Evolutionary conservation across 1,140 invertebrate species (phyloP), one percentile per base, ranked within the genome.

Genomic region (Ectropis grisescens): DNA sequence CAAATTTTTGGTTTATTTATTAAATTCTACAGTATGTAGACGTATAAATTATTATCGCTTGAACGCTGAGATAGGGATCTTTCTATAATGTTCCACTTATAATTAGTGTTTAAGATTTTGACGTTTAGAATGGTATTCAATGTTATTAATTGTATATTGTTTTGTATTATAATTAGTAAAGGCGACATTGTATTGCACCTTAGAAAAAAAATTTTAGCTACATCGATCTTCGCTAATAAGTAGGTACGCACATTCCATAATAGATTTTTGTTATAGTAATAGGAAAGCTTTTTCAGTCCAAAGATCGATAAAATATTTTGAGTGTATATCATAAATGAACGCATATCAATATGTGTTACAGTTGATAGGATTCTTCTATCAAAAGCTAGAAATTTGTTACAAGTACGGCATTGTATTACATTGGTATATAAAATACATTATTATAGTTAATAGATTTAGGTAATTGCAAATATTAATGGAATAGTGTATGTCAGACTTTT

Each of bases 271-370:
- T 55, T 55, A 45, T 57, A 53, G 28, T 2, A 2, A 29, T 56
- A 40, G 43, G 44, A 56, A 59, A 54, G 46, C 44, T 60, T 68
- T 54, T 57, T 61, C 58, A 72, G 65, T 71, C 71, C 68, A 76
- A 72, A 76, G 68, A 76, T 72, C 66, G 61, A 56, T 59, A 61
- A 64, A 6, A 8, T 19, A 4, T 19, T 19, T 19, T 19, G 16
- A 19, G 16, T 19, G n/a, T n/a, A n/a, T n/a, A n/a, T n/a, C n/a
- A n/a, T n/a, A n/a, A n/a, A n/a, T n/a, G n/a, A n/a, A n/a, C n/a
- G n/a, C n/a, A n/a, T n/a, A n/a, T n/a, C n/a, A n/a, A n/a, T n/a
- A n/a, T n/a, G n/a, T n/a, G n/a, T n/a, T n/a, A n/a, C n/a, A n/a
- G n/a, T n/a, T n/a, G n/a, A n/a, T n/a, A n/a, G n/a, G n/a, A n/a